These are phyloP conservation scores for Meganola albula DNA, from an alignment of 2,888 invertebrate genomes.

Conservation along the genomic window DNA sequence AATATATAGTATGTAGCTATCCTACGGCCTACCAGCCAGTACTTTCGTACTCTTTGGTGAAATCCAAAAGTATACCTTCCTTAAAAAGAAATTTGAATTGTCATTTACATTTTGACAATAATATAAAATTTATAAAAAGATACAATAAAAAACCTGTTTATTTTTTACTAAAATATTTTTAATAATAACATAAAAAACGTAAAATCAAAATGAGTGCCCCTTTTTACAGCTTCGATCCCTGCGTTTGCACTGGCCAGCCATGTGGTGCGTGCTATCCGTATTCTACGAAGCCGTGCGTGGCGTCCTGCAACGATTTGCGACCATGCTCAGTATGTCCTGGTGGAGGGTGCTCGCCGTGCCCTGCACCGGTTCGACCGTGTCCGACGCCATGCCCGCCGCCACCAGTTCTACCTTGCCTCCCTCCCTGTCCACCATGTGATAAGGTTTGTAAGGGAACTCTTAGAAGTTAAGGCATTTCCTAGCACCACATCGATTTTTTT, in stretches of 20 bases:
- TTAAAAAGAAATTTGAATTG: too few species aligned
- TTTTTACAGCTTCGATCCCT: constrained; percentile 66
- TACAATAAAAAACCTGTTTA: constrained; percentile 13
- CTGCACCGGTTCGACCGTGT: constrained; percentile 64
- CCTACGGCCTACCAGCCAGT: too few species aligned
- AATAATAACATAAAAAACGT: constrained; percentile 31
- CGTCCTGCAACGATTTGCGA: constrained; percentile 51
- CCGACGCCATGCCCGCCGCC: constrained; percentile 49
- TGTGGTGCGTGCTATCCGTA: constrained; percentile 67
- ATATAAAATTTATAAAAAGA: constrained; percentile 1
- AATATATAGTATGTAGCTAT: too few species aligned
- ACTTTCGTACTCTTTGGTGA: constrained; percentile 4
- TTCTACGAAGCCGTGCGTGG: constrained; percentile 56
- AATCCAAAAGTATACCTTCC: too few species aligned
- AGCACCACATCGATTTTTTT: too few species aligned
- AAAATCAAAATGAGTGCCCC: constrained; percentile 63
- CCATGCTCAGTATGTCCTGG: constrained; percentile 64
- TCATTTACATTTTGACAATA: too few species aligned
- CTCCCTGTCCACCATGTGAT: constrained; percentile 63
- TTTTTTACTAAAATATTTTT: too few species aligned
- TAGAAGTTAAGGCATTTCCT: too few species aligned
- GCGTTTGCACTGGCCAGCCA: constrained; percentile 55
- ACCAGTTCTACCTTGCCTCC: constrained; percentile 54
- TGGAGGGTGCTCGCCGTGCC: constrained; percentile 66
- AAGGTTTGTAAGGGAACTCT: too few species aligned